Evolutionary conservation across 2,113 vertebrate species (phyloP).

Genomic region (Cepphus grylle): DNA sequence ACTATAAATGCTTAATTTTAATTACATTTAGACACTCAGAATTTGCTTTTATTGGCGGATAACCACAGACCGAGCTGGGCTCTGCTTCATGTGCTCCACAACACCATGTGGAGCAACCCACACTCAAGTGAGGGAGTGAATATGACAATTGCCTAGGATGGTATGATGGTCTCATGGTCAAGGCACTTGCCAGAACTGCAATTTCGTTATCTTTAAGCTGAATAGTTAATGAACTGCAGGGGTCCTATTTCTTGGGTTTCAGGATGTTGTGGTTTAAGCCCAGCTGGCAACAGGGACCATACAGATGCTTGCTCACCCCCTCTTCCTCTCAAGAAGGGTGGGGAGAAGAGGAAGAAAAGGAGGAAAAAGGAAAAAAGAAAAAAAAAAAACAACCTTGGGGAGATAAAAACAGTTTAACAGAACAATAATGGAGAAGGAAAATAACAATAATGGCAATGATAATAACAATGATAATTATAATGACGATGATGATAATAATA

Average conservation of each 20-base stretch:
- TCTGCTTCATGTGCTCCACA: not conserved
- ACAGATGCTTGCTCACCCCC: not conserved
- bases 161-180: not conserved
- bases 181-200: not conserved
- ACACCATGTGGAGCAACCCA: not conserved
- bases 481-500: not conserved
- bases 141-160: not conserved
- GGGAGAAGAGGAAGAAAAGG: not conserved
- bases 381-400: not conserved
- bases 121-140: not conserved
- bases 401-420: not conserved
- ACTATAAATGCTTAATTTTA: not conserved
- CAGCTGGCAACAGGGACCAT: not conserved
- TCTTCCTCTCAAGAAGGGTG: not conserved
- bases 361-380: not conserved
- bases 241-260: not conserved
- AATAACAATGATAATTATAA: not conserved
- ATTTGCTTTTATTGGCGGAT: not conserved
- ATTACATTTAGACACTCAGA: not conserved
- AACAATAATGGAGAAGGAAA: not conserved
- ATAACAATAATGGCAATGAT: not conserved
- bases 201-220: not conserved
- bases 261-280: not conserved
- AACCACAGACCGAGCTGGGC: not conserved
- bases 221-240: not conserved